phyloP scores from a whole-genome alignment of 2,113 vertebrate genomes.

The Cyphomyrus plagiostoma region DNA sequence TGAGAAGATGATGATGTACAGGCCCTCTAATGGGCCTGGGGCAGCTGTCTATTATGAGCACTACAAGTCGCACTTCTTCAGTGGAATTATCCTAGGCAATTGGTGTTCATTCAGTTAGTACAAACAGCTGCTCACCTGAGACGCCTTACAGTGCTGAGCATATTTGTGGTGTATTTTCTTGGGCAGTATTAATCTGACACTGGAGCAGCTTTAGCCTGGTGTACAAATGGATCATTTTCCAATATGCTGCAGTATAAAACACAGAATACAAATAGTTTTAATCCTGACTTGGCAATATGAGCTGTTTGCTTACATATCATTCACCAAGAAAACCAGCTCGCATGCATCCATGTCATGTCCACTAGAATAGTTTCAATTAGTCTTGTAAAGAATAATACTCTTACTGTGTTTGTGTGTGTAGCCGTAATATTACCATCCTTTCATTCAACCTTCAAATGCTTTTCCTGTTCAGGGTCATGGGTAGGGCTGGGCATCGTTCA shows the following conservation, averaged over 20 bases:
- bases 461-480: not conserved
- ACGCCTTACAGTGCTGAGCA: slow-evolving; percentile 11
- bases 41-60: not conserved
- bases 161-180: slow-evolving; percentile 57
- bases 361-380: slow-evolving; percentile 39
- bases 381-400: not conserved
- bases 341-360: slow-evolving; percentile 49
- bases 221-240: slow-evolving; percentile 45
- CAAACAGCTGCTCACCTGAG: slow-evolving; percentile 42
- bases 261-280: slow-evolving; percentile 34
- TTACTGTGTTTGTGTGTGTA: not conserved
- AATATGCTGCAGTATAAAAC: slow-evolving; percentile 29
- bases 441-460: not conserved
- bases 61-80: not conserved
- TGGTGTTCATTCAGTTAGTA: slow-evolving; percentile 40
- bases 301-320: slow-evolving; percentile 19
- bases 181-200: slow-evolving; percentile 41
- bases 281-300: slow-evolving; percentile 39
- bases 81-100: slow-evolving; percentile 44
- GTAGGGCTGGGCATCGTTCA: too few species aligned
- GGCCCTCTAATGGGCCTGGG: not conserved
- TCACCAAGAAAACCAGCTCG: slow-evolving; percentile 55
- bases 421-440: not conserved
- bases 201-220: slow-evolving; percentile 30
- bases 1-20: not conserved